Evolutionary conservation across 2,113 vertebrate genomes (phyloP), one percentile per base, ranked within the genome.

Genomic region (Alces alces): DNA sequence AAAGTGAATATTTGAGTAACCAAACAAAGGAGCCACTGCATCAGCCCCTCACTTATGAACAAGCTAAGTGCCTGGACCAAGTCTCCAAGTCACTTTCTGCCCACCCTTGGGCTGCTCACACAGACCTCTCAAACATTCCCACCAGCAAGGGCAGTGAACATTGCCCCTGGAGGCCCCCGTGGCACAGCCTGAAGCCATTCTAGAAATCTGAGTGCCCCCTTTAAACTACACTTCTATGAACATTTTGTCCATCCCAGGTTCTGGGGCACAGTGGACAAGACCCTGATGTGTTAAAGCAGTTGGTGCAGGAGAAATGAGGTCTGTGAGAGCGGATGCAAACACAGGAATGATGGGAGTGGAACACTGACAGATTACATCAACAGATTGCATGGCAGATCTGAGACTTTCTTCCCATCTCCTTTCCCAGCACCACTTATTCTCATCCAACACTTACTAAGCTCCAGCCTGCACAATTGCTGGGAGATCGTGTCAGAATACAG

Each of bases 321-420:
- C 19, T 5, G 0, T 25, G n/a, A 83, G 23, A 39, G 52, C 4
- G 33, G 45, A 36, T 21, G 50, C 4, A 55, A 96, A 82, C 25
- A 50, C 2, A 66, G 7, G 16, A 7, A 45, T 0, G 25, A 30
- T 0, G 7, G 7, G 16, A 27, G 11, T 23, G 33, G 27, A 50
- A 27, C 25, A 11, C 6, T n/a, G 55, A 92, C 47, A 64, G 36
- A 10, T 14, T 1, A 16, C 0, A 2, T 19, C 43, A 55, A 58
- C 28, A 84, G 30, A 27, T 1, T 6, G 2, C 0, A 7, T 45
- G 43, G 43, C 33, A 50, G 45, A 61, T 33, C n/a, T 8, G 55
- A 43, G 1, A 6, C 30, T 70, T 58, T 21, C 86, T 95, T 54
- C 57, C 52, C 30, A 0, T 55, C 57, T 55, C 47, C 15, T 50